These are phyloP conservation scores for Acanthurus leucopareius DNA, from an alignment of 2,797 vertebrate species.

Conservation along the genomic window DNA sequence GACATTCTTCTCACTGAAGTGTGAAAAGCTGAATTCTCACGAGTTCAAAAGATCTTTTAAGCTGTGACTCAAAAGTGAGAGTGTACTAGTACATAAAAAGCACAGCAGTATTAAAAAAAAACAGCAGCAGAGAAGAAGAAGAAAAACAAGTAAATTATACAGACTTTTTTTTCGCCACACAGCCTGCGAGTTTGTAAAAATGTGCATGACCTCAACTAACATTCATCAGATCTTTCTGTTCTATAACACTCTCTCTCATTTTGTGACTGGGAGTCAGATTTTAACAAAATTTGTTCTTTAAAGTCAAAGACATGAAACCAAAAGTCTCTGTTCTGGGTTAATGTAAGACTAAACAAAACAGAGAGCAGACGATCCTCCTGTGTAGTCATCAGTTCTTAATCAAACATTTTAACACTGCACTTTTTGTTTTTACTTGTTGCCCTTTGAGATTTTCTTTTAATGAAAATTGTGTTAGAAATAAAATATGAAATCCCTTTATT, in stretches of 20 bases:
- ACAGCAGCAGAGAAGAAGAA: background rate
- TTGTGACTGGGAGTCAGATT: constrained; percentile 1
- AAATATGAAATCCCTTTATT: constrained; percentile 33
- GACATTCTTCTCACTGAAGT: background rate
- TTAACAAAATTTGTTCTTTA: constrained; percentile 21
- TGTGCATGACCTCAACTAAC: constrained; percentile 17
- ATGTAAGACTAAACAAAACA: constrained; percentile 1
- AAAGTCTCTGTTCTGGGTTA: background rate
- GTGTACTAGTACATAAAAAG: background rate
- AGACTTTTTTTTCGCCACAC: background rate
- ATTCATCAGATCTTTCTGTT: constrained; percentile 10
- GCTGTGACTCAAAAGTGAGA: background rate
- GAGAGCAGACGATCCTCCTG: constrained; percentile 12
- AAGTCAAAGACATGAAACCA: constrained; percentile 13
- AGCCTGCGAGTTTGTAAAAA: constrained; percentile 13
- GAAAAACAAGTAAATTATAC: background rate
- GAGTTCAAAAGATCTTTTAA: constrained; percentile 6
- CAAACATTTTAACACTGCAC: constrained; percentile 22
- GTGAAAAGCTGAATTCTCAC: background rate
- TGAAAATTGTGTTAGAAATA: constrained; percentile 34
- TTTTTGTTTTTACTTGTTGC: constrained; percentile 41
- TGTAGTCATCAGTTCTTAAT: constrained; percentile 40
- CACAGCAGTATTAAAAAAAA: background rate
- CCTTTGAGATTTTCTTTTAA: constrained; percentile 41
- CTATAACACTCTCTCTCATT: constrained; percentile 1